Evolutionary conservation across 2,113 vertebrate species (phyloP), one percentile per base, ranked within the genome.

Genomic region (Nannobrachium achirus): DNA sequence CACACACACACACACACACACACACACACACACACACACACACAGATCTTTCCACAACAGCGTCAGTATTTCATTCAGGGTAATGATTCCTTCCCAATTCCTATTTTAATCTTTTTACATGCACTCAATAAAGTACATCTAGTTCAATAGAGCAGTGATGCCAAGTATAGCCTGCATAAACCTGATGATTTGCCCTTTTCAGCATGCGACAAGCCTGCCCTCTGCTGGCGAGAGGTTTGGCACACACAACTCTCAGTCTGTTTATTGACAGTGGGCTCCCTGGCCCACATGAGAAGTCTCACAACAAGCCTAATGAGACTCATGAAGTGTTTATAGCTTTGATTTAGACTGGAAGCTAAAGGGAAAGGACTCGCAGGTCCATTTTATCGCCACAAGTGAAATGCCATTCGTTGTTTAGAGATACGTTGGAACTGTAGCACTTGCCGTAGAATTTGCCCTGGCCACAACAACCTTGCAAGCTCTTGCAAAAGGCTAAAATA

Each of bases 201-300:
- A 52, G 53, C 39, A n/a, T 5, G 15, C 50, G 7, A 3, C 56
- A 73, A 56, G 7, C 19, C 77, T 86, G 85, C 53, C 86, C 78
- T 79, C 82, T 90, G 76, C 73, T 85, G 86, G 86, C 68, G 63
- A 70, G 48, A 75, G 39, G 75, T 60, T 53, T 73, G 15, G 55
- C 45, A 73, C 49, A 55, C 45, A 33, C 25, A 33, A 33, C 25
- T 33, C 25, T 4, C 25, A 33, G 25, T 33, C 25, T 33, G 25
- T 33, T 33, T 33, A 33, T 33, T 33, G 25, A 33, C 6, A 33
- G 25, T 33, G 3, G 25, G 25, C 25, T 33, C 25, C 25, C 25
- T 51, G 10, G 39, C 40, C 64, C 65, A 53, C 18, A 53, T 3
- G 19, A 42, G 33, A 71, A 13, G 15, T 63, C 48, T 39, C 45